These are phyloP conservation scores for Lycocorax pyrrhopterus DNA, from an alignment of 2,113 vertebrate genomes.

Conservation along the genomic window DNA sequence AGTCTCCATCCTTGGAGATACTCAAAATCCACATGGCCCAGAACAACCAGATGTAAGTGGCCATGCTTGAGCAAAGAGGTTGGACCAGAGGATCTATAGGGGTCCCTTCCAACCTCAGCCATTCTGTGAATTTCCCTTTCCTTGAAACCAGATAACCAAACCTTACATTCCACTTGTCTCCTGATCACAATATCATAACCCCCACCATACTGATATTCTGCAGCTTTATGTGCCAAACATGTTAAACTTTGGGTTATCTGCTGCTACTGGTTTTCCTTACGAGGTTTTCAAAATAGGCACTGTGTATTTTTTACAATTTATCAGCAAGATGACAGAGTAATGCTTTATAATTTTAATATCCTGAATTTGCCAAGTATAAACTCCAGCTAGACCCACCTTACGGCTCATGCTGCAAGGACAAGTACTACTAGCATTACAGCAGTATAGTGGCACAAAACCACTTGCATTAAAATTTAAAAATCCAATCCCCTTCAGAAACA, in stretches of 20 bases:
- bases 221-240: background rate
- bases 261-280: background rate
- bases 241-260: background rate
- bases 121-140: background rate
- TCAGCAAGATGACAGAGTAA: background rate
- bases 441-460: background rate
- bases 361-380: background rate
- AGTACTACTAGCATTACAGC: background rate
- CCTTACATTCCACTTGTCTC: background rate
- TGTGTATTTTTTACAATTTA: background rate
- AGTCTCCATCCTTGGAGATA: background rate
- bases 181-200: background rate
- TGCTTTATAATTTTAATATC: background rate
- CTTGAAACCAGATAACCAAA: background rate
- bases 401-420: background rate
- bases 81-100: background rate
- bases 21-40: background rate
- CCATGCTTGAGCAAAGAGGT: background rate
- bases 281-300: background rate
- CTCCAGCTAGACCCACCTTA: background rate
- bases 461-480: background rate
- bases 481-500: background rate
- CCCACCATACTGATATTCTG: background rate
- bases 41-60: background rate
- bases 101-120: background rate